Evolutionary conservation across 2,797 vertebrate genomes (phyloP), one percentile per base, ranked within the genome.

Genomic region (Muscicapa comitata): DNA sequence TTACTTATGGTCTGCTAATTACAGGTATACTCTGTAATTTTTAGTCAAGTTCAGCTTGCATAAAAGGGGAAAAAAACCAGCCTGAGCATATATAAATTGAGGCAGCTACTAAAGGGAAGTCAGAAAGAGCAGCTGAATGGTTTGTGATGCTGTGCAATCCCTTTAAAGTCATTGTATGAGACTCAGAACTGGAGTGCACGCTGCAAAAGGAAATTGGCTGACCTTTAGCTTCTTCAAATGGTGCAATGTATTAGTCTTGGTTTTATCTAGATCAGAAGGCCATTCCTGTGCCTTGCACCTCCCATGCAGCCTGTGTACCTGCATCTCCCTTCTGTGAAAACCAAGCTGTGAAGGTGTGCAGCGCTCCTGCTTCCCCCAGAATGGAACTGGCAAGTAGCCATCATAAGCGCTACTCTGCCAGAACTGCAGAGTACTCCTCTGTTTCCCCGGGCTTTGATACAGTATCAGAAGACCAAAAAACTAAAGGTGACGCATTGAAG

Each of bases 41-140:
- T 95, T 89, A 67, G 67, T 71, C 33, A 70, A 79, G 47, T 87
- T 91, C 51, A 75, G 33, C 23, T 87, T 90, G 33, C 42, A 29
- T 50, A 42, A 86, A 90, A 80, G 18, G 18, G 11, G 5, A 28
- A 33, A 35, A 15, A 16, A 0, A 0, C 29, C n/a, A 10, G 25
- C 59, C 28, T 3, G 2, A 47, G 35, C 43, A 6, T 66, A 7
- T 42, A 47, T 67, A 20, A 83, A 93, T 42, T 31, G 33, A 95
- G 43, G 28, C 58, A 92, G 1, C 16, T 66, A 85, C 31, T 81
- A 55, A 86, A 81, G 54, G 20, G n/a, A 75, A 72, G 13, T 84
- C 54, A 45, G 47, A 35, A 74, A 54, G 87, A 86, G 72, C 31
- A 45, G 45, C 85, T 63, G 65, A 77, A 55, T 50, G 15, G 26